These are phyloP conservation scores for Strix occidentalis DNA, from an alignment of 2,797 vertebrate species.

Conservation along the genomic window DNA sequence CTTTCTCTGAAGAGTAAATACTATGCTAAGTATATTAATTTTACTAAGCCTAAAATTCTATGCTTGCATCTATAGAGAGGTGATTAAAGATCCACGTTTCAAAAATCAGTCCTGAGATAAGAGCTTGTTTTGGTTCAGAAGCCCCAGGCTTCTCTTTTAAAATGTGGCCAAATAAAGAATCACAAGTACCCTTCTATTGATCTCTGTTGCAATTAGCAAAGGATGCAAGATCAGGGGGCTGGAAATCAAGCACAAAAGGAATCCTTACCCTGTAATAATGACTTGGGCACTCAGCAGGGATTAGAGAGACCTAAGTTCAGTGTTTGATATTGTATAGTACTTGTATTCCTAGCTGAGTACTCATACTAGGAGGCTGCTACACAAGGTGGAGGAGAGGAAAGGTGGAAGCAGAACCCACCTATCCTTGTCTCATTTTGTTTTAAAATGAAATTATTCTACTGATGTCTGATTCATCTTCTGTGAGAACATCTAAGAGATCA, in stretches of 20 bases:
- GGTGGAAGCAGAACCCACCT: background rate
- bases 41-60: background rate
- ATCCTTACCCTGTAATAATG: conserved; percentile 15
- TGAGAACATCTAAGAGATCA: background rate
- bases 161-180: background rate
- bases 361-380: background rate
- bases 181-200: background rate
- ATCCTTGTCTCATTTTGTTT: background rate
- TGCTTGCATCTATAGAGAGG: background rate
- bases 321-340: background rate
- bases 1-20: background rate
- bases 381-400: background rate
- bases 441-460: background rate
- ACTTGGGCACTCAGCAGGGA: conserved; percentile 4
- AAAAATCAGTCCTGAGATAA: background rate
- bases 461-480: background rate
- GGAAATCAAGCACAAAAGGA: conserved; percentile 41
- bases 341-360: background rate
- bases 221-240: conserved; percentile 23
- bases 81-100: background rate
- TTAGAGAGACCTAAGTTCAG: background rate
- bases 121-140: background rate
- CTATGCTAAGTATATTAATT: background rate
- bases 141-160: background rate
- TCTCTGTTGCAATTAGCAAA: conserved; percentile 21